Evolutionary conservation across 1,140 invertebrate species (phyloP), one percentile per base, ranked within the genome.

Genomic region (Solenopsis invicta): DNA sequence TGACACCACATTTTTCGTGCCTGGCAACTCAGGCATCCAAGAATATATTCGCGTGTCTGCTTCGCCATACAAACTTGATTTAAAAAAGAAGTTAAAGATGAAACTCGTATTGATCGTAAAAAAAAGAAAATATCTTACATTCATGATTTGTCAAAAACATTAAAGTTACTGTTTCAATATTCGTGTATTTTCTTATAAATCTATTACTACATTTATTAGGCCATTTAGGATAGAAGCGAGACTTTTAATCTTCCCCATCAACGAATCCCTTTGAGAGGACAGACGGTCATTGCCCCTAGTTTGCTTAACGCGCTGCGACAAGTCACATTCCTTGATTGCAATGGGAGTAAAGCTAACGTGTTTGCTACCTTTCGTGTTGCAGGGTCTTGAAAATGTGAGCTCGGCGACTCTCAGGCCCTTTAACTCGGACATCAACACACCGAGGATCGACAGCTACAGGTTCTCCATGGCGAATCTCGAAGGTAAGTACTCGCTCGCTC

Each of bases 391-490:
- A 91, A 96, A 96, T 94, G 95, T 95, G 75, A 96, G 96, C 91
- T 95, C 96, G n/a, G 95, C 95, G 48, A 95, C 95, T 81, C 94
- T 96, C 86, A 95, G 96, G 91, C 96, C 96, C 56, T 95, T 96
- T 90, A 96, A 96, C 89, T 96, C 96, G 59, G 96, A 97, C 89
- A 96, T 97, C 89, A 96, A 96, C 85, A 96, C 96, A 54, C 97
- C 97, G 29, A 96, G 97, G 87, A 98, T 98, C 91, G 98, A 98
- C 94, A 97, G 97, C 66, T 98, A 98, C 94, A 96, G 98, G 90
- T 98, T 99, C 94, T 98, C 98, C 41, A 98, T 98, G 98, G 98
- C 98, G 4, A 99, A 98, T 95, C 96, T 99, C 18, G 98, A 99
- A 96, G 97, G 97, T 97, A 94, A 94, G 93, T 86, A 18, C 13